Percentiles rank a stretch among this genome's conserved stretches.
These are phyloP conservation scores for Aurelia aurita complex sp. Pacific DNA, from an alignment of 30 jellyfish, hydroid and myxozoan genomes.

Conservation along the genomic window DNA sequence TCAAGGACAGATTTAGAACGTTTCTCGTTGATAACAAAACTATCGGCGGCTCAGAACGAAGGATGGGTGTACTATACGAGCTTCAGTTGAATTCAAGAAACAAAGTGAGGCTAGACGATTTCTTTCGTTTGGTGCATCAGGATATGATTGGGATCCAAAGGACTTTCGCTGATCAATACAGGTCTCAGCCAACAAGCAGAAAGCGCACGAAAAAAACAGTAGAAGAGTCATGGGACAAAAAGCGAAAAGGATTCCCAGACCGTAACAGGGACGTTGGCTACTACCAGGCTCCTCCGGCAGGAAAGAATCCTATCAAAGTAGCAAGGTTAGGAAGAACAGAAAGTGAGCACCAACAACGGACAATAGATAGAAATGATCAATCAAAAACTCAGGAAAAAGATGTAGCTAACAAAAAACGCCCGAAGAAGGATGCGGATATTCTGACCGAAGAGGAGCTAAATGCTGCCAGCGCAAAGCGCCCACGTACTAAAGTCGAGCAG, in stretches of 20 bases:
- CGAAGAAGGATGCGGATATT: too few species aligned
- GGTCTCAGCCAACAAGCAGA: neutral
- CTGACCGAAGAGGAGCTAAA: too few species aligned
- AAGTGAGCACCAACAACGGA: too few species aligned
- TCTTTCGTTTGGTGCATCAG: conserved; percentile 15
- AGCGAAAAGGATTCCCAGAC: conserved; percentile 18
- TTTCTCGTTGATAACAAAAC: conserved; percentile 21
- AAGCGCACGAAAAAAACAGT: neutral
- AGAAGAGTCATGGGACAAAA: conserved; percentile 53
- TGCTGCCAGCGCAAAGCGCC: too few species aligned
- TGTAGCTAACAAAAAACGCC: too few species aligned
- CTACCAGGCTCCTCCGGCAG: too few species aligned
- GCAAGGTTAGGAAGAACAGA: too few species aligned
- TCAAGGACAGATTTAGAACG: neutral
- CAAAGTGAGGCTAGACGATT: conserved; percentile 33
- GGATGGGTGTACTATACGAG: conserved; percentile 49
- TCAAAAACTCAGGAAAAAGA: too few species aligned
- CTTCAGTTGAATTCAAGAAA: conserved; percentile 14
- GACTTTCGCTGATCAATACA: conserved; percentile 17
- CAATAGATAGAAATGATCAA: too few species aligned
- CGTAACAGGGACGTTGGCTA: too few species aligned
- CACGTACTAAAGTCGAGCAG: too few species aligned
- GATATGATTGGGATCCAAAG: conserved; percentile 42
- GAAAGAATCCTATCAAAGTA: too few species aligned
- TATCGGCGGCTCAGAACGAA: conserved; percentile 29